phyloP scores from a whole-genome alignment of 2,888 invertebrate genomes.

The Ectobius pallidus region DNA sequence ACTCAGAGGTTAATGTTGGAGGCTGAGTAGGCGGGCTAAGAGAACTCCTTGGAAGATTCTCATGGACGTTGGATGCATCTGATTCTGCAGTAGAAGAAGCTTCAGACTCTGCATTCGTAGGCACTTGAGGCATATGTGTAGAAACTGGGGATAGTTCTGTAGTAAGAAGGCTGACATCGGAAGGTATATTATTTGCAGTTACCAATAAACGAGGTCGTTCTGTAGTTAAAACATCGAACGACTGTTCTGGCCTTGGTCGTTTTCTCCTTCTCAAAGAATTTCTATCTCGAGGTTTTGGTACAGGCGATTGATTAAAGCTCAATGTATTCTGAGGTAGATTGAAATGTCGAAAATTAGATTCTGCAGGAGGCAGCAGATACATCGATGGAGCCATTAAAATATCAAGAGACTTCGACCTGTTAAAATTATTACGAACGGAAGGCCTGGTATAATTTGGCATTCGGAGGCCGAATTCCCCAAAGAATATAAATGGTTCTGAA shows the following conservation, averaged over 20 bases:
- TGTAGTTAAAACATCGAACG: neutral
- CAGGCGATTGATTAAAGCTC: neutral
- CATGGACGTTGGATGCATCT: neutral
- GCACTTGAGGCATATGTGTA: neutral
- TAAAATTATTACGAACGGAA: neutral
- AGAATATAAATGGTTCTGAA: neutral
- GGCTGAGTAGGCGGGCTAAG: no score
- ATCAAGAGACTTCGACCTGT: neutral
- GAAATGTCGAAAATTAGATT: neutral
- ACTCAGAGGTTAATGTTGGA: neutral
- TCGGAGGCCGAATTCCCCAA: slow-evolving; percentile 1
- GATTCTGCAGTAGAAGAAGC: neutral
- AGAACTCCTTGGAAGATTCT: no score
- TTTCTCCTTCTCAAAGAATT: neutral
- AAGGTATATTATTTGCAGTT: no score
- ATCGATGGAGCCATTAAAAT: neutral
- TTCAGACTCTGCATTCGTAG: neutral
- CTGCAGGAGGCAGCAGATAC: neutral
- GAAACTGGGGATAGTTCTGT: neutral
- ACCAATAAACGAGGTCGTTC: neutral
- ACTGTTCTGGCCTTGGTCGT: neutral
- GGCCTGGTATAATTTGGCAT: neutral
- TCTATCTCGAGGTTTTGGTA: neutral
- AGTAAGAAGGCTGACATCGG: neutral
- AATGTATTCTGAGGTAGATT: neutral